Evolutionary conservation across 2,888 invertebrate species (phyloP).

Genomic region (Desoria tigrina): DNA sequence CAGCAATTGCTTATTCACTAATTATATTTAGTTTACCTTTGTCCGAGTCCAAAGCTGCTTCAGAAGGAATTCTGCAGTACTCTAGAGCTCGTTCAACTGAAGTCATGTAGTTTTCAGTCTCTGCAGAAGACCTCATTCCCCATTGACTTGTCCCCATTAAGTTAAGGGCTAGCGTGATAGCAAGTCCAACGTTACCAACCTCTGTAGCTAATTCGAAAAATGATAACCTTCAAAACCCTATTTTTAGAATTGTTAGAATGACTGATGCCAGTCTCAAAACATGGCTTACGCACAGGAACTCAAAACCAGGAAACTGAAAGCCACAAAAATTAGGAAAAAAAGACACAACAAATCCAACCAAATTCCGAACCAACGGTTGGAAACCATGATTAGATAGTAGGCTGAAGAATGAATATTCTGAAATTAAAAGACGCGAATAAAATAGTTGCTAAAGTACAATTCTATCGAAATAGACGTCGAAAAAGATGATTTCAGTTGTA

Average conservation of each 20-base stretch:
- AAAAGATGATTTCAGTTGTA: conserved; percentile 55
- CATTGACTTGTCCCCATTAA: conserved; percentile 54
- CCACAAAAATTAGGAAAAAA: conserved; percentile 80
- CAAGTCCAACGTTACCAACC: conserved; percentile 44
- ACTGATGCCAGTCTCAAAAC: too few relatives aligned
- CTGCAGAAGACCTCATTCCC: conserved; percentile 71
- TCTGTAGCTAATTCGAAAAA: conserved; percentile 19
- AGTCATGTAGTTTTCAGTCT: conserved; percentile 72
- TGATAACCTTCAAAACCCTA: neutral
- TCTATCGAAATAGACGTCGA: neutral
- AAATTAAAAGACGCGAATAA: neutral
- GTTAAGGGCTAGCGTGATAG: conserved; percentile 44
- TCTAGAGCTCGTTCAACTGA: conserved; percentile 82
- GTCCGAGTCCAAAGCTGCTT: too few relatives aligned
- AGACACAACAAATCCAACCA: conserved; percentile 88
- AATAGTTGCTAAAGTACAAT: neutral
- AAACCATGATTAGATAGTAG: conserved; percentile 86
- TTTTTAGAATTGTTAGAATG: too few relatives aligned
- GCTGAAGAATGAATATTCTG: conserved; percentile 73
- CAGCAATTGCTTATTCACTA: neutral
- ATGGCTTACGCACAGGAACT: conserved; percentile 48
- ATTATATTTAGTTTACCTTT: too few relatives aligned
- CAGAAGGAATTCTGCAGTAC: conserved; percentile 72
- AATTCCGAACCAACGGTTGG: conserved; percentile 90
- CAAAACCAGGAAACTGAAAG: conserved; percentile 72